Conservation (phyloP, 2,113 vertebrate genomes). For the Lonchura striata region DNA sequence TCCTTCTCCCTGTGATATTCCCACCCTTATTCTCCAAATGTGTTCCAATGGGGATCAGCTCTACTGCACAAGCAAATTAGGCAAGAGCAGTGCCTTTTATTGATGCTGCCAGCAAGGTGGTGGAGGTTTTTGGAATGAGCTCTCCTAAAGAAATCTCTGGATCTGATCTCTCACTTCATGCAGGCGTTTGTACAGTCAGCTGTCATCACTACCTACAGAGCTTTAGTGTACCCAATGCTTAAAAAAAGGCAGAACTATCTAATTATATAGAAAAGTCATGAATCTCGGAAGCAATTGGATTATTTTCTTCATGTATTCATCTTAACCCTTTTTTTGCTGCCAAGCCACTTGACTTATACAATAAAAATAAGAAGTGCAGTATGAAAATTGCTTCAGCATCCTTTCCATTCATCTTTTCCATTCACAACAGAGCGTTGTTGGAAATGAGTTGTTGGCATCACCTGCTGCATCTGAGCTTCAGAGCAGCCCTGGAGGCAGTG, state of each 20-base stretch:
- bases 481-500: neutral
- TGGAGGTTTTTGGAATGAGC: neutral
- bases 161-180: neutral
- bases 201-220: constrained; percentile 20
- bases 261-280: neutral
- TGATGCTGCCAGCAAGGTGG: neutral
- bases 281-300: neutral
- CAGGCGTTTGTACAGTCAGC: neutral
- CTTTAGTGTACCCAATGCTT: neutral
- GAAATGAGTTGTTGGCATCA: rapidly evolving
- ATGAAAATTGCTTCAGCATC: neutral
- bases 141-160: neutral
- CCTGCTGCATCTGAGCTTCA: neutral
- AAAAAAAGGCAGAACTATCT: neutral
- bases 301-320: neutral
- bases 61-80: neutral
- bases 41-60: neutral
- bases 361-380: neutral
- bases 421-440: neutral
- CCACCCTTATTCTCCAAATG: neutral
- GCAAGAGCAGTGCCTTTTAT: neutral
- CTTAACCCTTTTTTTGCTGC: neutral
- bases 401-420: neutral
- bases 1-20: neutral
- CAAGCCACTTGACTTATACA: neutral